Conservation (phyloP, 2,888 invertebrate genomes). For the Pammene aurita region DNA sequence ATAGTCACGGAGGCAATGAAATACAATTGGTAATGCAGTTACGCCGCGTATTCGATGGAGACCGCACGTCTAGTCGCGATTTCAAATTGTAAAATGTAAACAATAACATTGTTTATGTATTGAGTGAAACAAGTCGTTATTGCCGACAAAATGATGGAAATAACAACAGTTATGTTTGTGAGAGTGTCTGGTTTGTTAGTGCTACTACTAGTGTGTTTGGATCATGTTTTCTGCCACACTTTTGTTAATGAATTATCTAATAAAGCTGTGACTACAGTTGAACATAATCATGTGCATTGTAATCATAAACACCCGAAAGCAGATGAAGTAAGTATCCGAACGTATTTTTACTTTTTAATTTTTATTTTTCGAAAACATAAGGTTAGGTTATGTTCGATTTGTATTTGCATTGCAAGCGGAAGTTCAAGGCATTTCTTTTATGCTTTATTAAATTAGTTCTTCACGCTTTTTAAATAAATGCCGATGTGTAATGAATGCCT, state of each 20-base stretch:
- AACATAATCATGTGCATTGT: conserved; percentile 77
- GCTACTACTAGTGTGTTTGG: conserved; percentile 53
- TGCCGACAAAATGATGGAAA: conserved; percentile 54
- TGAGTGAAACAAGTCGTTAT: conserved; percentile 53
- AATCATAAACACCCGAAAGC: conserved; percentile 69
- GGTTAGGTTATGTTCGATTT: conserved; percentile 33
- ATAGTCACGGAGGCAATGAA: conserved; percentile 34
- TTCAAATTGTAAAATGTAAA: conserved; percentile 67
- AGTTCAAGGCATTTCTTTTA: conserved; percentile 3
- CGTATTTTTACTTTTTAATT: conserved; percentile 29
- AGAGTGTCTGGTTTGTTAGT: conserved; percentile 55
- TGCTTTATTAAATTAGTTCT: conserved; percentile 23
- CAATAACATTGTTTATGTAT: conserved; percentile 55
- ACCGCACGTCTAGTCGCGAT: conserved; percentile 45
- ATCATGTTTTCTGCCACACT: conserved; percentile 54
- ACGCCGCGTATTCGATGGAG: conserved; percentile 49
- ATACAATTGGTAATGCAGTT: conserved; percentile 48
- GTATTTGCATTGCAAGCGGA: not conserved
- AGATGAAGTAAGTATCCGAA: conserved; percentile 37
- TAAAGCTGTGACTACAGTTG: conserved; percentile 45
- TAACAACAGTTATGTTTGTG: conserved; percentile 49
- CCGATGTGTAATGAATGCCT: not conserved
- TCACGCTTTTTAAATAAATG: conserved; percentile 20
- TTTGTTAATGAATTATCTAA: conserved; percentile 53
- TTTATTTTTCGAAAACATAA: conserved; percentile 5